Conservation (phyloP, 2,113 vertebrate genomes). For the Neotragus moschatus region DNA sequence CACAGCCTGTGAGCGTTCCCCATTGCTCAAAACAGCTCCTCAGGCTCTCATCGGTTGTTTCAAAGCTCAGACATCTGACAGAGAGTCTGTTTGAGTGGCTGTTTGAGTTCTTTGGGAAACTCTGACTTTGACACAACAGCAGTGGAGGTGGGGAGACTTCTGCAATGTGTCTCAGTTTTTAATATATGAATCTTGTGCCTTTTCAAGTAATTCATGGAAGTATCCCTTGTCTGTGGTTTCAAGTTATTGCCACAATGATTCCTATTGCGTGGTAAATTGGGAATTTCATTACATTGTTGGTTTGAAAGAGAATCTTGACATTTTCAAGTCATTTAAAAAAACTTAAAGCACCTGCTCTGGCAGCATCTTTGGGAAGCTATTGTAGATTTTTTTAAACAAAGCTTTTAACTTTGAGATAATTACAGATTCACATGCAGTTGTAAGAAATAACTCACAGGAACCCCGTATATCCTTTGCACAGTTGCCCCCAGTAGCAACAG, state of each 20-base stretch:
- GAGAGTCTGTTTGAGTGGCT: neutral
- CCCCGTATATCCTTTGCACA: neutral
- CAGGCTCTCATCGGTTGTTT: neutral
- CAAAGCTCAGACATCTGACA: neutral
- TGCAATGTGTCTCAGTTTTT: neutral
- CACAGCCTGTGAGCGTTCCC: neutral
- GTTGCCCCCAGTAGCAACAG: neutral
- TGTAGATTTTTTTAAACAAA: neutral
- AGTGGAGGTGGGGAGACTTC: neutral
- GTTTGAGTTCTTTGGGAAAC: neutral
- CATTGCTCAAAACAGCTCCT: neutral
- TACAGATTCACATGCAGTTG: neutral
- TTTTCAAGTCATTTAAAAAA: conserved; percentile 2
- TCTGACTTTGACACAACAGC: neutral
- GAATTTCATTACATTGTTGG: neutral
- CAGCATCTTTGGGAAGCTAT: neutral
- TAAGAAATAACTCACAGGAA: neutral
- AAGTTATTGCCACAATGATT: neutral
- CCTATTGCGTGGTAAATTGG: neutral
- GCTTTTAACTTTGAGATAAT: neutral
- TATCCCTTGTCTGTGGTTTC: neutral
- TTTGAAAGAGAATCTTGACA: neutral
- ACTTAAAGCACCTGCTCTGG: neutral
- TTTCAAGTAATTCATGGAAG: neutral
- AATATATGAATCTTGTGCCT: neutral